Evolutionary conservation across 2,888 invertebrate genomes (phyloP), one percentile per base, ranked within the genome.

Genomic region (Netelia virgata): DNA sequence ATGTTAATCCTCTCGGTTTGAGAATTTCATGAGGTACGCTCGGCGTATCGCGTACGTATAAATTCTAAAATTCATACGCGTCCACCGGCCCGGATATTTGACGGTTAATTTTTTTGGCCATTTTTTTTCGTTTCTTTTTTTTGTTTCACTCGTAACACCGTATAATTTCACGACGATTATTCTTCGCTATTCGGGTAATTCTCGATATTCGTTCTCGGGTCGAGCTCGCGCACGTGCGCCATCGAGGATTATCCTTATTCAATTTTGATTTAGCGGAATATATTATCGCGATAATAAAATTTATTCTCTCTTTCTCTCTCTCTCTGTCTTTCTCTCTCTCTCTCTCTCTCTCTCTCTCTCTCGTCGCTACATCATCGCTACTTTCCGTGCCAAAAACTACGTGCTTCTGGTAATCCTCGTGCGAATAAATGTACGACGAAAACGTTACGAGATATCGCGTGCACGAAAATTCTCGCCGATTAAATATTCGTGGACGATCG

Each of bases 81-180:
- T 11, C 9, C 10, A 53, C 14, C n/a, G 53, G 53, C 47, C 41
- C 64, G 53, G 18, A 55, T 55, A 16, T n/a, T 16, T 50, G 59
- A 59, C 18, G 64, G 36, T 3, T 23, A 23, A 41, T 66, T 75
- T 75, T 66, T 75, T 57, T 55, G 2, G 28, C 28, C 0, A 28
- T 28, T 28, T 28, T 28, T 28, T 28, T 5, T n/a, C n/a, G n/a
- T n/a, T 28, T 28, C 6, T 5, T 28, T 28, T 23, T 28, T 28
- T 23, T 23, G 23, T 23, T 28, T 66, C 66, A 57, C 43, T 53
- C 41, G 53, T 55, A 28, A 63, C 9, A 55, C 55, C 55, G 75
- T 43, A 75, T 75, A 75, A 75, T 75, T 55, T 43, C 16, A 3
- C 28, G 8, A 20, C 41, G 41, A 75, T 66, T 75, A 75, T 75